A percentile compares a stretch with the other conserved stretches of the same genome.
phyloP scores from a whole-genome alignment of 2,113 vertebrate species.

The Seriola quinqueradiata region DNA sequence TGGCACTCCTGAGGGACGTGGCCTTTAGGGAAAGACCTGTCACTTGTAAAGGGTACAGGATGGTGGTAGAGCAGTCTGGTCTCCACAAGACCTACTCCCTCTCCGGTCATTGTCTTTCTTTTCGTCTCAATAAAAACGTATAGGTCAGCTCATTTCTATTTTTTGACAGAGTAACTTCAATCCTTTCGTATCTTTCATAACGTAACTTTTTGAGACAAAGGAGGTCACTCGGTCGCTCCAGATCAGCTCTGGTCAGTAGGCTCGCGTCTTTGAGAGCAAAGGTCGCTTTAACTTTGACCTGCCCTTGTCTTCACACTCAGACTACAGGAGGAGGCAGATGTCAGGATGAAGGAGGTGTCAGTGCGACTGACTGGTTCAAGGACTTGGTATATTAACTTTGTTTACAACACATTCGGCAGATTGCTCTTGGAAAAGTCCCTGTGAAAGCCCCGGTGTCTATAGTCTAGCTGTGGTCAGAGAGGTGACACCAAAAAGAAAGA shows the following conservation, averaged over 20 bases:
- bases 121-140: background rate
- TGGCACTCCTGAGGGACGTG: constrained; percentile 44
- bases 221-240: constrained; percentile 1
- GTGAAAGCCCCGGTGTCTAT: constrained; percentile 12
- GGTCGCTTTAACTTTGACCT: constrained; percentile 30
- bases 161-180: constrained; percentile 1
- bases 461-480: background rate
- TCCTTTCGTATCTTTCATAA: background rate
- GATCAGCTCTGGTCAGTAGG: constrained; percentile 22
- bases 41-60: constrained; percentile 59
- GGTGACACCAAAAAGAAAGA: constrained; percentile 17
- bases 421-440: constrained; percentile 32
- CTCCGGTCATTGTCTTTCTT: constrained; percentile 41
- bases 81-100: constrained; percentile 11
- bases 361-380: background rate
- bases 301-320: background rate
- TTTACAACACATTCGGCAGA: background rate
- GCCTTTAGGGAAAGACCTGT: constrained; percentile 50
- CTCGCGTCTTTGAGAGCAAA: constrained; percentile 29
- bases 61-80: constrained; percentile 16
- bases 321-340: background rate
- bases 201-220: background rate
- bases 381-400: background rate
- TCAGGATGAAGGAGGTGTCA: background rate
- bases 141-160: constrained; percentile 36